Evolutionary conservation across 92 coral and sea anemone species (phyloP).

Genomic region (Epizoanthus illoricatus): DNA sequence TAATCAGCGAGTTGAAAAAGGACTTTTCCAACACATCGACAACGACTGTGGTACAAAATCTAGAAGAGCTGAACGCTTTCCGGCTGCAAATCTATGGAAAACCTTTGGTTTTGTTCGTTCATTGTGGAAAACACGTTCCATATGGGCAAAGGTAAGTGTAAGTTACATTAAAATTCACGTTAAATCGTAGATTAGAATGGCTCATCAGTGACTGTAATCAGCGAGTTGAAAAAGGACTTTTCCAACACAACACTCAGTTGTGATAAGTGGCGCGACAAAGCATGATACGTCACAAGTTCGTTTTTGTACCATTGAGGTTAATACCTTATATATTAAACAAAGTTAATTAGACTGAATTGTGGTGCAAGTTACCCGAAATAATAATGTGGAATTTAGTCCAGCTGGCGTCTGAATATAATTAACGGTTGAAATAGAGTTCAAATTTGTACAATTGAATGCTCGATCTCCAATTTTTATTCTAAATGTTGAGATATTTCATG

Average conservation of each 20-base stretch:
- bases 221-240: slow-evolving; percentile 59
- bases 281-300: too few species aligned
- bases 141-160: slow-evolving; percentile 76
- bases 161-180: neutral
- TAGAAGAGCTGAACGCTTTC: slow-evolving; percentile 56
- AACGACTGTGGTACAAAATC: slow-evolving; percentile 38
- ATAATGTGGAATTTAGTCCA: too few species aligned
- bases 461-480: too few species aligned
- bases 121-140: slow-evolving; percentile 89
- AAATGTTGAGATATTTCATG: too few species aligned
- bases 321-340: too few species aligned
- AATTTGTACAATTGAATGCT: too few species aligned
- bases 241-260: slow-evolving; percentile 43
- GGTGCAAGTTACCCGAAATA: too few species aligned
- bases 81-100: slow-evolving; percentile 65
- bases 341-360: too few species aligned
- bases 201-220: slow-evolving; percentile 54
- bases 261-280: too few species aligned
- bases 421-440: too few species aligned
- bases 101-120: slow-evolving; percentile 62
- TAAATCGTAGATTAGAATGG: neutral
- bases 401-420: too few species aligned
- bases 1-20: slow-evolving; percentile 63
- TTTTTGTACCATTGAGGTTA: too few species aligned
- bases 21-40: slow-evolving; percentile 60